Percentiles rank a stretch among this genome's conserved stretches.
Conservation (phyloP, 2,113 vertebrate genomes). For the Nipponia nippon region DNA sequence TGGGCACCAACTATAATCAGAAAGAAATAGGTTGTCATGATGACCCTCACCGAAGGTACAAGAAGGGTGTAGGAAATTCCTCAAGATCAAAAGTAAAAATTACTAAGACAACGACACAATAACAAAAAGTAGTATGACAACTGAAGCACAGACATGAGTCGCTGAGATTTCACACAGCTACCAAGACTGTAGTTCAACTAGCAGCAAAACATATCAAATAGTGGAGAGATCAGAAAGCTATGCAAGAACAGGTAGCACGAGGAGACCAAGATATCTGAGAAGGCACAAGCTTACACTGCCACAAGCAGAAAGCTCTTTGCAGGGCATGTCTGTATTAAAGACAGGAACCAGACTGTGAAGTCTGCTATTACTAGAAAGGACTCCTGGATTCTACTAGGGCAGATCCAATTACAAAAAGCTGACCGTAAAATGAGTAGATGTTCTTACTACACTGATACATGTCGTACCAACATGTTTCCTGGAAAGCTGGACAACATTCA, state of each 20-base stretch:
- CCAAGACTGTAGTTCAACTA: background rate
- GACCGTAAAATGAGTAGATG: slow-evolving; percentile 50
- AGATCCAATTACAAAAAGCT: slow-evolving; percentile 48
- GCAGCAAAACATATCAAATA: background rate
- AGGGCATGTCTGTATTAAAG: background rate
- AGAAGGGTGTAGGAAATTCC: background rate
- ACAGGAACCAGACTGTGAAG: slow-evolving; percentile 7
- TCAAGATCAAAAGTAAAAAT: background rate
- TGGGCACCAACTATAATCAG: background rate
- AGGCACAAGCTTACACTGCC: background rate
- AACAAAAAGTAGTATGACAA: background rate
- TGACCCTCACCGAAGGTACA: background rate
- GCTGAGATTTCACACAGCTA: background rate
- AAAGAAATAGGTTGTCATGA: background rate
- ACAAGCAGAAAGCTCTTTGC: background rate
- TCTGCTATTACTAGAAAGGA: slow-evolving; percentile 48
- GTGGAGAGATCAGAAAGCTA: background rate
- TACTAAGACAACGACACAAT: background rate
- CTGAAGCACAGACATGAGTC: background rate
- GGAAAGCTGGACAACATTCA: slow-evolving; percentile 47
- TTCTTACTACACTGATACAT: slow-evolving; percentile 28
- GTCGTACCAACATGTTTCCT: slow-evolving; percentile 50
- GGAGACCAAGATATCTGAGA: background rate
- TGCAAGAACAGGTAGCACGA: background rate
- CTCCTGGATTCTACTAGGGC: background rate